Percentiles rank a stretch among this genome's conserved stretches.
These are phyloP conservation scores for Holothuria scabra DNA, from an alignment of 53 echinoderm and acorn worm species.

Conservation along the genomic window DNA sequence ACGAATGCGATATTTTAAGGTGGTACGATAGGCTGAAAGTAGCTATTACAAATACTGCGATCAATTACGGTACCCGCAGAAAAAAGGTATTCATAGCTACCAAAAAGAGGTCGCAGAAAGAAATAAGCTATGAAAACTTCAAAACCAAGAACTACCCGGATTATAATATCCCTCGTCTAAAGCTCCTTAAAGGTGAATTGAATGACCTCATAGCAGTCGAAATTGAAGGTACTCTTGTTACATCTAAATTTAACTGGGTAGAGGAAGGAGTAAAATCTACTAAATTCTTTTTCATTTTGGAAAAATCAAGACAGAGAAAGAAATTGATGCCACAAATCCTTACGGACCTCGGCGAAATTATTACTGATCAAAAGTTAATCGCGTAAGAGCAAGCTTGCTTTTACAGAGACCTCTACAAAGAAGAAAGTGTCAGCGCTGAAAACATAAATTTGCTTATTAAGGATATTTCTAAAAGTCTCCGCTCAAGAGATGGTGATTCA, in stretches of 20 bases:
- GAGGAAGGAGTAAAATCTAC: no score
- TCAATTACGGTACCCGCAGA: neutral
- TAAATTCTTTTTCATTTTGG: no score
- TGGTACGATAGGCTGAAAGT: neutral
- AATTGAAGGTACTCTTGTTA: no score
- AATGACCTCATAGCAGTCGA: neutral
- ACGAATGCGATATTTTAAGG: neutral
- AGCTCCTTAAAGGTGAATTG: neutral
- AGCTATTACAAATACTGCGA: neutral
- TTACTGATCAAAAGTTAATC: no score
- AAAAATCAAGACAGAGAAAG: no score
- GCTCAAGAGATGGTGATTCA: neutral
- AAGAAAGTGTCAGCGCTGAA: neutral
- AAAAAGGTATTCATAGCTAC: neutral
- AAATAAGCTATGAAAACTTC: neutral
- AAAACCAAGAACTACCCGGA: neutral
- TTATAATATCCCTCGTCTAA: neutral
- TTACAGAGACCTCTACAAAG: slow-evolving; percentile 20
- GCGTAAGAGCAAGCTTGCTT: neutral
- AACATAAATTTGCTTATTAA: neutral
- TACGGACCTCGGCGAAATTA: no score
- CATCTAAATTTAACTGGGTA: no score
- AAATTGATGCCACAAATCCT: no score
- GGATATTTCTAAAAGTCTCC: neutral
- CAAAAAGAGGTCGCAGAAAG: neutral